Base-by-base conservation (phyloP, 1,140 invertebrate genomes). In the Pseudomyrmex sp. region DNA sequence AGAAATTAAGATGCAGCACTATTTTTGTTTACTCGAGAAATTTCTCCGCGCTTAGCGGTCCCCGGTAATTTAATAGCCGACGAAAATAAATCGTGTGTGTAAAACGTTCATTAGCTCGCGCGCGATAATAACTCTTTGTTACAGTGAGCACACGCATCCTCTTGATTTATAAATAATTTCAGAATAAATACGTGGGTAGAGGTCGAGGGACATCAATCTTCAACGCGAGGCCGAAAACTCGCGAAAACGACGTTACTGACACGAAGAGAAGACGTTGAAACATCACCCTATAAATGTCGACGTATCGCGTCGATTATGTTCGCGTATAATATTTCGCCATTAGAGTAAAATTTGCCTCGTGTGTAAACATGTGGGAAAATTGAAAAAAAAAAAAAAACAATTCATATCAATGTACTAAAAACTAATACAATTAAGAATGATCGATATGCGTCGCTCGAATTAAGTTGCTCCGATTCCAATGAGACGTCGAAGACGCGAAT, bases 151-250 rank as follows among this genome's bases (percentile, higher is more conserved):
- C 35, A 35, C 9, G 35, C 56, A 73, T 4, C 26, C 46, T 26
- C 61, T 58, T 44, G 13, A 56, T 5, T 63, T 77, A 58, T 65
- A 77, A 76, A 77, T 76, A 76, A 83, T 77, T 83, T 76, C 12
- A 18, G 56, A 75, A 83, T 52, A 65, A 66, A 65, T 48, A 76
- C 18, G 35, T 79, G 18, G 35, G 69, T 48, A 50, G 48, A 35
- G 5, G 35, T 66, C n/a, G 58, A n/a, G 9, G 23, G 12, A 74
- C 76, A 79, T 70, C 26, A 79, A 79, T 58, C 62, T 77, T 77
- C 63, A 56, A 68, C 18, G 2, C 20, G 44, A 69, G 26, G 44
- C 35, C 52, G 44, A 58, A 12, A n/a, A 48, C 5, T 48, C 18
- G 12, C 15, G 44, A 76, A 35, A 76, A 35, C 35, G 52, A 59